Conservation (phyloP, 1,140 invertebrate species). For the Proales similis region DNA sequence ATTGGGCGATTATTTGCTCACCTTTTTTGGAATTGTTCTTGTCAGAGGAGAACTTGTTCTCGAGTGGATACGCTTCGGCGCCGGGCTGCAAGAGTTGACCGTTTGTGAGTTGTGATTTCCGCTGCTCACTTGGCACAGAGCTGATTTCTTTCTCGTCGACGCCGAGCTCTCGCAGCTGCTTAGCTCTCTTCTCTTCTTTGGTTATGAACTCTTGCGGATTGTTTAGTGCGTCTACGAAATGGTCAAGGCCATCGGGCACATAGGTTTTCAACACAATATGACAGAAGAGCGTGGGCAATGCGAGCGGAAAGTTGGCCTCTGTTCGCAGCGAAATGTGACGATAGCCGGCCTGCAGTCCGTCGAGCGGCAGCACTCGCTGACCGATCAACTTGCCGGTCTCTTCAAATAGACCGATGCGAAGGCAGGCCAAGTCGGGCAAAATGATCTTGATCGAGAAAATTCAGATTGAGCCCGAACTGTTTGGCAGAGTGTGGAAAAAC, state of each 20-base stretch:
- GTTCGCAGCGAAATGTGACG: slow-evolving; percentile 92
- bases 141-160: slow-evolving; percentile 72
- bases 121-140: neutral
- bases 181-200: slow-evolving; percentile 77
- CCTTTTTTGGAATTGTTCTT: no score
- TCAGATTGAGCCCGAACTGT: no score
- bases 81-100: neutral
- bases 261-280: slow-evolving; percentile 99
- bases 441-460: slow-evolving; percentile 65
- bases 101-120: neutral
- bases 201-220: slow-evolving; percentile 86
- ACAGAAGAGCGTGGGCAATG: slow-evolving; percentile 94
- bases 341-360: slow-evolving; percentile 91
- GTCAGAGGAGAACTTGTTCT: no score
- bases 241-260: slow-evolving; percentile 96
- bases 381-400: slow-evolving; percentile 93
- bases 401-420: slow-evolving; percentile 96
- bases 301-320: slow-evolving; percentile 97
- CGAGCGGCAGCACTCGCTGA: slow-evolving; percentile 89
- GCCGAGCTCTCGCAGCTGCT: slow-evolving; percentile 86
- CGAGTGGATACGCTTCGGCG: no score
- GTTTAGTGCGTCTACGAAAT: slow-evolving; percentile 92
- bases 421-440: slow-evolving; percentile 88
- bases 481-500: slow-evolving; percentile 20
- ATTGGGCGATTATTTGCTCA: slow-evolving; percentile 21